Conservation (phyloP, 2,888 invertebrate species). For the Apoda limacodes region DNA sequence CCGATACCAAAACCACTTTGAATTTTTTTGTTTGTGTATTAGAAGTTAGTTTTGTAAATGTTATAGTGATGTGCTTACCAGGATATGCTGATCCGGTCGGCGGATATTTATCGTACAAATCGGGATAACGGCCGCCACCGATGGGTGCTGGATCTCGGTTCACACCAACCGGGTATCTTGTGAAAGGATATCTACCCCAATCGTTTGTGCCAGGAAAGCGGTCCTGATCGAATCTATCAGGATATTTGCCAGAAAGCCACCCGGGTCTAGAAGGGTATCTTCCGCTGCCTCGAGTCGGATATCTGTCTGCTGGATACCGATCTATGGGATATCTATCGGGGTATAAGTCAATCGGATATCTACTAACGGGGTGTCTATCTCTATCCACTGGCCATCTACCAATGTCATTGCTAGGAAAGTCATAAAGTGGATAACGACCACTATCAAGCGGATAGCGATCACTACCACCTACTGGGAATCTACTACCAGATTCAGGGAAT, state of each 20-base stretch:
- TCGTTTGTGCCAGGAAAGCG: slow-evolving; percentile 42
- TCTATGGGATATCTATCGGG: slow-evolving; percentile 43
- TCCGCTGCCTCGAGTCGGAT: slow-evolving; percentile 39
- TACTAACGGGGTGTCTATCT: slow-evolving; percentile 54
- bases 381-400: slow-evolving; percentile 43
- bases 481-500: slow-evolving; percentile 42
- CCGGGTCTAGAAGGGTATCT: slow-evolving; percentile 30
- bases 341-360: slow-evolving; percentile 46
- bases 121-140: slow-evolving; percentile 62
- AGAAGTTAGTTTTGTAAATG: background rate
- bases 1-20: too few species aligned
- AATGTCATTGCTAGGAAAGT: slow-evolving; percentile 39
- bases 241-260: slow-evolving; percentile 51
- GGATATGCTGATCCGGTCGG: slow-evolving; percentile 65
- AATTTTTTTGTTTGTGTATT: too few species aligned
- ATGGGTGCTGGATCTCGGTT: slow-evolving; percentile 62
- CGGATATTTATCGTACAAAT: slow-evolving; percentile 69
- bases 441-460: slow-evolving; percentile 52
- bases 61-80: slow-evolving; percentile 44
- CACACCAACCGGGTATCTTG: slow-evolving; percentile 56
- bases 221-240: slow-evolving; percentile 64
- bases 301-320: slow-evolving; percentile 45
- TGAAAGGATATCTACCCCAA: slow-evolving; percentile 57
- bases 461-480: slow-evolving; percentile 38
- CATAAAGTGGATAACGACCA: slow-evolving; percentile 41